Base-by-base conservation (phyloP, 2,113 vertebrate genomes). In the Capricornis sumatraensis region DNA sequence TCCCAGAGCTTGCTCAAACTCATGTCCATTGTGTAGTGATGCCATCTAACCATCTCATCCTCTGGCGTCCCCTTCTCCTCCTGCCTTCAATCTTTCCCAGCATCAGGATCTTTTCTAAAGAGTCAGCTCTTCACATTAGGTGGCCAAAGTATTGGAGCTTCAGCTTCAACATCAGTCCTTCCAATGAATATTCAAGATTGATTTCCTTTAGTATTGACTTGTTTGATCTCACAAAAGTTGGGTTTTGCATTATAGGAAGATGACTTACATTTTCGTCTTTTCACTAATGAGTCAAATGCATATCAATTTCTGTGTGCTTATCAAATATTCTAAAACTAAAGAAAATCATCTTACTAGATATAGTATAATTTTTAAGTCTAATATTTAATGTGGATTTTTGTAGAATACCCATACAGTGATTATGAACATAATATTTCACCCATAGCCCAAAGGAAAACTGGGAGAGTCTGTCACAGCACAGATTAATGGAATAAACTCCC, bases 311-410 rank as follows among this genome's bases (percentile, higher is more conserved):
- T 91, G 5, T 55, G 7, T 82, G 33, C 8, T 89, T 89, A 83
- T 28, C 27, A 94, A 87, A 82, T 67, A 89, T 87, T 88, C 47
- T 83, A 89, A 96, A 94, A 23, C 43, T 50, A 50, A 89, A 36
- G 36, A 30, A 45, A 89, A 33, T 10, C 36, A 53, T 53, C 62
- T 50, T 64, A 57, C 40, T 85, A 43, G 33, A 82, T 55, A 1
- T 57, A 79, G 55, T 85, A 88, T 91, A 67, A 58, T 76, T 92
- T 94, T 91, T 60, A 71, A 84, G 7, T 1, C 50, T 84, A 43
- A 62, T 25, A 43, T 92, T 89, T 74, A 81, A 85, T 43, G 55
- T 33, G 12, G 2, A 36, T 60, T 74, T 94, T 93, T 81, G 50
- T 57, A 11, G 6, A 84, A 3, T 87, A 7, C 74, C 5, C 45